These are phyloP conservation scores for Macrobrachium nipponense DNA, from an alignment of 1,140 invertebrate species.

Conservation along the genomic window DNA sequence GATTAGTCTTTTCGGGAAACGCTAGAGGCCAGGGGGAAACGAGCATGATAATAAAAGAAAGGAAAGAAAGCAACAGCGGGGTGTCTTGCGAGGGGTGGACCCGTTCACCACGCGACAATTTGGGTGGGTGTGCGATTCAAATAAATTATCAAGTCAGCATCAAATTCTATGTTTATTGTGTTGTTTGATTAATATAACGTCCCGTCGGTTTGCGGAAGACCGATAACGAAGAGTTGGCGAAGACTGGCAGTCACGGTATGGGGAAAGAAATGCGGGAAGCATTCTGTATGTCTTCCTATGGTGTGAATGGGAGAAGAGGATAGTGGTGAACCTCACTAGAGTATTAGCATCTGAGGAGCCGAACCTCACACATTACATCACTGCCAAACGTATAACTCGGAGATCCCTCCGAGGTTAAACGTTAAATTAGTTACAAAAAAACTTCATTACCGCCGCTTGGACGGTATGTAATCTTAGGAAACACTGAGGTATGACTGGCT, in stretches of 20 bases:
- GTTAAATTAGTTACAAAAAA: no score
- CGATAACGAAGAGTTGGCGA: background rate
- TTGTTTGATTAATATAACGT: no score
- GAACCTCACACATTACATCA: conserved; percentile 41
- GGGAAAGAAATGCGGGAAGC: no score
- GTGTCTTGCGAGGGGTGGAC: conserved; percentile 11
- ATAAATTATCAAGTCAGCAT: no score
- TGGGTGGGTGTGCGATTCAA: conserved; percentile 8
- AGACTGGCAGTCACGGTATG: background rate
- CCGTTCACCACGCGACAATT: conserved; percentile 43
- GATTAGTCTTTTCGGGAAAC: conserved; percentile 21
- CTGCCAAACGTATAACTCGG: conserved; percentile 49
- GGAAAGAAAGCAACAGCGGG: background rate
- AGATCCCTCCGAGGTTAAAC: background rate
- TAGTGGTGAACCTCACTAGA: conserved; percentile 34
- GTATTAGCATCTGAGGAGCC: conserved; percentile 24
- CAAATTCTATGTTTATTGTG: no score
- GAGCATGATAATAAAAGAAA: background rate
- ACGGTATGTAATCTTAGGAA: background rate
- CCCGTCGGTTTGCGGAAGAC: no score
- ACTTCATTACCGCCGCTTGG: background rate
- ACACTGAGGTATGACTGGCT: background rate
- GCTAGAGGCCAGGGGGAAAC: no score
- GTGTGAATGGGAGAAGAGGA: background rate
- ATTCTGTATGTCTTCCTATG: background rate